Percentiles rank a stretch among this genome's conserved stretches.
Evolutionary conservation across 2,797 vertebrate genomes (phyloP).

Genomic region (Fringilla coelebs): DNA sequence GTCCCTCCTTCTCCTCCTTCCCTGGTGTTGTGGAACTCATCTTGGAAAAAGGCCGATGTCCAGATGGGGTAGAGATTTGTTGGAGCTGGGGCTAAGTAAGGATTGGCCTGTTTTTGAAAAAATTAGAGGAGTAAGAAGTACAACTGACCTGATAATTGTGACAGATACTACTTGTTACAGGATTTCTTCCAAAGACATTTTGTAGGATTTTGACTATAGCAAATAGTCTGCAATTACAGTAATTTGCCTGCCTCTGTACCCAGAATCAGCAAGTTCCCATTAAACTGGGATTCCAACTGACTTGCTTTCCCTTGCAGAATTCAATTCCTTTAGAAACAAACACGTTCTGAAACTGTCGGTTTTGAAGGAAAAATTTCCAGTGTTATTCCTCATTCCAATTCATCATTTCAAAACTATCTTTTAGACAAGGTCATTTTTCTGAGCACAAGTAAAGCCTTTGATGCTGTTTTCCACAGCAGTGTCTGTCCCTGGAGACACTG

Average conservation of each 20-base stretch:
- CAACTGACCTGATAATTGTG: neutral
- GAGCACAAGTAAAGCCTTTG: neutral
- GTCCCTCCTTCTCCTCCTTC: neutral
- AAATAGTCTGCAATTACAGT: neutral
- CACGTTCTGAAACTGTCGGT: neutral
- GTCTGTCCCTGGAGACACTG: neutral
- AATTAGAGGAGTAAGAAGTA: neutral
- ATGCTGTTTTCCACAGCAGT: neutral
- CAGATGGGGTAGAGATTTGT: neutral
- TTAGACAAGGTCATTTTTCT: neutral
- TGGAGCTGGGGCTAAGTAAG: neutral
- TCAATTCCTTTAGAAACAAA: neutral
- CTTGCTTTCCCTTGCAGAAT: neutral
- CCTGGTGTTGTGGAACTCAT: neutral
- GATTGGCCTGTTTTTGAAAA: conserved; percentile 8
- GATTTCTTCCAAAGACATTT: neutral
- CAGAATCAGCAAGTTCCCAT: neutral
- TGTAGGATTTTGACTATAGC: neutral
- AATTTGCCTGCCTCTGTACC: neutral
- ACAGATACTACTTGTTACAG: neutral
- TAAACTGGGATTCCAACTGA: neutral
- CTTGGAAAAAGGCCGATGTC: neutral
- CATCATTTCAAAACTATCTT: neutral
- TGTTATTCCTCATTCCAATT: neutral
- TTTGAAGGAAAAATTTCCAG: neutral